phyloP scores from a whole-genome alignment of 2,888 invertebrate genomes.

The Tetragonula carbonaria region DNA sequence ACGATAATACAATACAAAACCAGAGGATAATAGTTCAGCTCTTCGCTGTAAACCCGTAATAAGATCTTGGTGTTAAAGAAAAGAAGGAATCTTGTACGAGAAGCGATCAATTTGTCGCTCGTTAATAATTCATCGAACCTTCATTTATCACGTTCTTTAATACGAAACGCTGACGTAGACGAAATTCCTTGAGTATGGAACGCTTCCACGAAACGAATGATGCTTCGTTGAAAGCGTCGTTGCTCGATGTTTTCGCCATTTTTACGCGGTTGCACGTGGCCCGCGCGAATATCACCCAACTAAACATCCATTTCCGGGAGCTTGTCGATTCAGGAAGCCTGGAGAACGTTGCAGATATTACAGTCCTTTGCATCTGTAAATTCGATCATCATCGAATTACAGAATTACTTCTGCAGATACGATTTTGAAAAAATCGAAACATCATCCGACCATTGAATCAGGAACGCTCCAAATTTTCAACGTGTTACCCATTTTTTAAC shows the following conservation, averaged over 20 bases:
- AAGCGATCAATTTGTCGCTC: neutral
- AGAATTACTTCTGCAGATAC: neutral
- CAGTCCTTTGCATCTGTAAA: neutral
- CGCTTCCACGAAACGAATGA: slow-evolving; percentile 20
- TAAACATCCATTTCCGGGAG: slow-evolving; percentile 36
- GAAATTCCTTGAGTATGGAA: slow-evolving; percentile 12
- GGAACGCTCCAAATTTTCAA: too few relatives aligned
- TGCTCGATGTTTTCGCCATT: slow-evolving; percentile 40
- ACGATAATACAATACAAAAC: too few relatives aligned
- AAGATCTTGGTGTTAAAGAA: neutral
- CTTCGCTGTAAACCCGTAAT: neutral
- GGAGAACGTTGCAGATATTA: neutral
- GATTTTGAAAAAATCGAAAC: neutral
- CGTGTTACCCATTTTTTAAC: too few relatives aligned
- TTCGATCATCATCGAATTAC: neutral
- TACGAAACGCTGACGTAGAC: neutral
- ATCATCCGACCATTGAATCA: too few relatives aligned
- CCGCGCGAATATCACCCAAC: slow-evolving; percentile 29
- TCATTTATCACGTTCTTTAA: neutral
- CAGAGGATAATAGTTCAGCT: too few relatives aligned
- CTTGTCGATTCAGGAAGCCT: neutral
- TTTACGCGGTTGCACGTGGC: slow-evolving; percentile 18
- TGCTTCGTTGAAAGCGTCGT: slow-evolving; percentile 11
- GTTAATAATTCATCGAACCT: neutral
- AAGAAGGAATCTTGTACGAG: neutral